Conservation (phyloP, 2,888 invertebrate species). For the Microctonus aethiopoides region DNA sequence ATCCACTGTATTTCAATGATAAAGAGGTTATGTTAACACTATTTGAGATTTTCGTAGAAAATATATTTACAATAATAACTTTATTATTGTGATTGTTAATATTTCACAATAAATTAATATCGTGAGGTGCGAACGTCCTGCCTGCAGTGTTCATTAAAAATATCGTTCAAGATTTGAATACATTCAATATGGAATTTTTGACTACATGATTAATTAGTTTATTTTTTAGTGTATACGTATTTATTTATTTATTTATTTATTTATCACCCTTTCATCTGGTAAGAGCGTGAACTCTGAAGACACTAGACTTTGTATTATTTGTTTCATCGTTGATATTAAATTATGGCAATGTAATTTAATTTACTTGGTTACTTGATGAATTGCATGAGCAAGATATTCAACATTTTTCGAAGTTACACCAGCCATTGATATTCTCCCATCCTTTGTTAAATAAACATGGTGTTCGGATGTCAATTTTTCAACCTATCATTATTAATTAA, state of each 20-base stretch:
- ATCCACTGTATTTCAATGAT: neutral
- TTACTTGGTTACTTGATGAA: conserved; percentile 91
- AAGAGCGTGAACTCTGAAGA: neutral
- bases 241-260: neutral
- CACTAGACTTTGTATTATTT: neutral
- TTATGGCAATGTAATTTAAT: neutral
- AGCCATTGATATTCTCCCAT: conserved; percentile 98
- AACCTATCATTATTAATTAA: conserved; percentile 71
- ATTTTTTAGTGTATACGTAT: neutral
- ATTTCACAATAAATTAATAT: neutral
- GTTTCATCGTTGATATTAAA: neutral
- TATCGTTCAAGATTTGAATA: conserved; percentile 48
- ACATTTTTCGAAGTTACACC: conserved; percentile 96
- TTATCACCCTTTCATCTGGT: neutral
- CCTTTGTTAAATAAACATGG: conserved; percentile 95
- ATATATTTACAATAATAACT: neutral
- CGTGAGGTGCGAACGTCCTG: conserved; percentile 41
- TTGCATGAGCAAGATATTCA: conserved; percentile 91
- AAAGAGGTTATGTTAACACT: neutral
- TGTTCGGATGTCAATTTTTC: conserved; percentile 88
- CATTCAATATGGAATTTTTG: conserved; percentile 31
- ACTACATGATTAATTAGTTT: neutral
- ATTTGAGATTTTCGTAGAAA: neutral
- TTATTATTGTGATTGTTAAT: neutral
- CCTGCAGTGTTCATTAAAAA: conserved; percentile 54